Evolutionary conservation across 64 coral and sea anemone species (phyloP).

Genomic region (Astreopora myriophthalma): DNA sequence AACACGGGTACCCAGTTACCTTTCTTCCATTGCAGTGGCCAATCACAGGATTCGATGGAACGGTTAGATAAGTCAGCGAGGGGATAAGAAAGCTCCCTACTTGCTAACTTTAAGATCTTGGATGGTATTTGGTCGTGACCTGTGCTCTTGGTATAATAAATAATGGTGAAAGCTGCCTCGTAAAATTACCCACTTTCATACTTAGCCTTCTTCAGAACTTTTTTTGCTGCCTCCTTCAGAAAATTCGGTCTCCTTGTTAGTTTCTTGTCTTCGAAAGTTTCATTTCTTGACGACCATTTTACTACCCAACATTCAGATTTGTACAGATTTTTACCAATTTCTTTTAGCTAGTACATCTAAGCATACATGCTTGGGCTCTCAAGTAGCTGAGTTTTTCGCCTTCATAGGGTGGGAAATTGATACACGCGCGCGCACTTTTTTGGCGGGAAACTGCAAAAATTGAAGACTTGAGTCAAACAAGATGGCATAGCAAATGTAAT

Average conservation of each 20-base stretch:
- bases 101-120: too few species aligned
- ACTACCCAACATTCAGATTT: neutral
- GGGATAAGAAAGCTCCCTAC: too few species aligned
- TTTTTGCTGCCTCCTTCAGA: neutral
- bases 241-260: constrained; percentile 1
- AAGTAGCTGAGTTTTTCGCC: neutral
- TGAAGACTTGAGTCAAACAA: too few species aligned
- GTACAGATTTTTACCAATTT: neutral
- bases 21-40: too few species aligned
- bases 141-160: too few species aligned
- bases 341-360: neutral
- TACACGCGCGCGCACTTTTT: too few species aligned
- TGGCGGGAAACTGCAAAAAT: too few species aligned
- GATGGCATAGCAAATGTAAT: too few species aligned
- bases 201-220: constrained; percentile 2
- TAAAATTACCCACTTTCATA: neutral
- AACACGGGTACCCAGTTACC: too few species aligned
- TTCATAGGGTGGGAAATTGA: neutral
- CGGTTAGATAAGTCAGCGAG: too few species aligned
- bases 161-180: neutral
- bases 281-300: neutral
- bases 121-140: too few species aligned
- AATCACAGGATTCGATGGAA: too few species aligned
- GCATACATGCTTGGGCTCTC: neutral
- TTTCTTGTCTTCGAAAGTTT: constrained; percentile 13